These are phyloP conservation scores for Campoplex nolae DNA, from an alignment of 2,888 invertebrate genomes.

Conservation along the genomic window DNA sequence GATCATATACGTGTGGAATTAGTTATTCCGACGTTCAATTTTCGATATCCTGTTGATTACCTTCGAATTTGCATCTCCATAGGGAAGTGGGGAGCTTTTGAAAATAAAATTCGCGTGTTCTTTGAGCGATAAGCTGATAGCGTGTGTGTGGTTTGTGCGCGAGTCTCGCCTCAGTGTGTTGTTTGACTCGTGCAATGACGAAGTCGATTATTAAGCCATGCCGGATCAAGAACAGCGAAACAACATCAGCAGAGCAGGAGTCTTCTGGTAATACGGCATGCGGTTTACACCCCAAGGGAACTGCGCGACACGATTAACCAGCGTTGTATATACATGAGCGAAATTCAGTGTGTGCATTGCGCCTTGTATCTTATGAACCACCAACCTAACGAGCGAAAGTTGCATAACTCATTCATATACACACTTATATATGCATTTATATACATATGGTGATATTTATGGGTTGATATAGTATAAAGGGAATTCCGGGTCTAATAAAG, in stretches of 20 bases:
- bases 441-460: conserved; percentile 1
- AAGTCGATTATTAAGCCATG: conserved; percentile 52
- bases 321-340: conserved; percentile 37
- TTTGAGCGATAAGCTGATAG: conserved; percentile 34
- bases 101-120: conserved; percentile 25
- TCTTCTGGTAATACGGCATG: conserved; percentile 26
- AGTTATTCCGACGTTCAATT: not conserved
- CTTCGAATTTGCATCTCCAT: conserved; percentile 26
- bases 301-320: conserved; percentile 59
- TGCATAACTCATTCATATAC: conserved; percentile 55
- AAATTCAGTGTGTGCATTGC: not conserved
- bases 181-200: conserved; percentile 33
- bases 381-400: conserved; percentile 60
- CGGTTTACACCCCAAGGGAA: conserved; percentile 53
- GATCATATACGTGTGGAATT: no score
- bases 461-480: not conserved
- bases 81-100: conserved; percentile 20
- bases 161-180: conserved; percentile 14
- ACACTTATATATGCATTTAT: not conserved
- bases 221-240: conserved; percentile 34
- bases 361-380: conserved; percentile 37
- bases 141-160: conserved; percentile 8
- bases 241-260: conserved; percentile 27
- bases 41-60: conserved; percentile 13
- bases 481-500: not conserved